These are phyloP conservation scores for Drosophila algonquin DNA, from an alignment of 2,888 invertebrate species.

Conservation along the genomic window DNA sequence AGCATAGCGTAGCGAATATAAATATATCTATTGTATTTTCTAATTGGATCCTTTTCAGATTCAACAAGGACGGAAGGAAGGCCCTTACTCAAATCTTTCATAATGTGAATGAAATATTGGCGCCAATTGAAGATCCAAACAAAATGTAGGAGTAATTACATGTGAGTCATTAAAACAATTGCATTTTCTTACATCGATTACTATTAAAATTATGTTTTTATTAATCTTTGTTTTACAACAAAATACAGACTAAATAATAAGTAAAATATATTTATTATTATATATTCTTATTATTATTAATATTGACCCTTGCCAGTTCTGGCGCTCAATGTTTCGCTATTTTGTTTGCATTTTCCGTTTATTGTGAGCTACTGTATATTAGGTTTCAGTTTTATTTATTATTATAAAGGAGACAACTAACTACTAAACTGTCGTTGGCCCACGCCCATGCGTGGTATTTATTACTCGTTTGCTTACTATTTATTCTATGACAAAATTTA, in stretches of 20 bases:
- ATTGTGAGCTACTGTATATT: conserved; percentile 39
- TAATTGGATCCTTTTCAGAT: no score
- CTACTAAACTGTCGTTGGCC: conserved; percentile 20
- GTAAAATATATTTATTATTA: conserved; percentile 79
- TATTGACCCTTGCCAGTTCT: conserved; percentile 66
- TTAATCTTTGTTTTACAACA: conserved; percentile 79
- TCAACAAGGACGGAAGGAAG: no score
- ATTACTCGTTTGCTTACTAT: conserved; percentile 34
- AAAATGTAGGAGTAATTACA: no score
- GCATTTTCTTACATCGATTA: conserved; percentile 35
- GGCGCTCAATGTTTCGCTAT: conserved; percentile 69
- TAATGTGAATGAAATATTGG: no score
- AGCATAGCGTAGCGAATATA: no score
- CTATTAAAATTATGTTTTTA: conserved; percentile 73
- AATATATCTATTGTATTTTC: no score
- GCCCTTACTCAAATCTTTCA: no score
- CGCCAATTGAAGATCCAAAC: no score
- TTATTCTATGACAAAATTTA: conserved; percentile 35
- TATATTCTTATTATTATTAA: conserved; percentile 77
- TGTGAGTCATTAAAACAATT: conserved; percentile 11
- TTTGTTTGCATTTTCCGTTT: no score
- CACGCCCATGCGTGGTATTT: conserved; percentile 22
- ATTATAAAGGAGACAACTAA: conserved; percentile 21
- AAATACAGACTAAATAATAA: conserved; percentile 79
- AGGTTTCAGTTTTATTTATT: conserved; percentile 28